A percentile compares a stretch with the other conserved stretches of the same genome.
Evolutionary conservation across 2,888 invertebrate genomes (phyloP).

Genomic region (Palloptera scutellata): DNA sequence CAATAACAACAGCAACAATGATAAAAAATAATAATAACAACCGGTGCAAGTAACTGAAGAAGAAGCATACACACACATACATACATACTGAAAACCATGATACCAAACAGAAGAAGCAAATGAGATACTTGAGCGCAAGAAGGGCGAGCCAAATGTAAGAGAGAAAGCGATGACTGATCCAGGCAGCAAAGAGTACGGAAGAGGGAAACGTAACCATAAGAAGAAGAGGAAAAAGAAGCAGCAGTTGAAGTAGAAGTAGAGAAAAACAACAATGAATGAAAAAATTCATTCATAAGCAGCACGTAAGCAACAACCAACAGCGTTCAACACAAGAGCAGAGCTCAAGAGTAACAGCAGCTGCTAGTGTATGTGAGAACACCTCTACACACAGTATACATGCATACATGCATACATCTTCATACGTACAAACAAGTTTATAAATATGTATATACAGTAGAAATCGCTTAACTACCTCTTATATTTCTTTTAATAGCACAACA

Average conservation of each 20-base stretch:
- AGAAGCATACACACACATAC: conserved; percentile 8
- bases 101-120: neutral
- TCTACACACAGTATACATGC: too few relatives aligned
- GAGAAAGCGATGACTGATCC: neutral
- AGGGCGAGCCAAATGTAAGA: too few relatives aligned
- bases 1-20: neutral
- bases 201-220: neutral
- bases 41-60: conserved; percentile 16
- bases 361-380: neutral
- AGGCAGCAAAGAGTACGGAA: neutral
- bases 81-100: too few relatives aligned
- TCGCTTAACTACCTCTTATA: too few relatives aligned
- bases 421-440: too few relatives aligned
- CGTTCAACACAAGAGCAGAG: conserved; percentile 12
- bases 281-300: conserved; percentile 15
- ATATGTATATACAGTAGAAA: too few relatives aligned
- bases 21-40: conserved; percentile 12
- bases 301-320: conserved; percentile 23
- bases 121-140: too few relatives aligned
- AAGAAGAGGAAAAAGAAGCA: too few relatives aligned
- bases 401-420: too few relatives aligned
- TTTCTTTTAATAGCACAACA: too few relatives aligned
- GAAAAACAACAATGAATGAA: conserved; percentile 3
- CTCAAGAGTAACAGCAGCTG: conserved; percentile 12
- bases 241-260: conserved; percentile 2